Base-by-base conservation (phyloP, 2,797 vertebrate species). In the Nothura maculosa region DNA sequence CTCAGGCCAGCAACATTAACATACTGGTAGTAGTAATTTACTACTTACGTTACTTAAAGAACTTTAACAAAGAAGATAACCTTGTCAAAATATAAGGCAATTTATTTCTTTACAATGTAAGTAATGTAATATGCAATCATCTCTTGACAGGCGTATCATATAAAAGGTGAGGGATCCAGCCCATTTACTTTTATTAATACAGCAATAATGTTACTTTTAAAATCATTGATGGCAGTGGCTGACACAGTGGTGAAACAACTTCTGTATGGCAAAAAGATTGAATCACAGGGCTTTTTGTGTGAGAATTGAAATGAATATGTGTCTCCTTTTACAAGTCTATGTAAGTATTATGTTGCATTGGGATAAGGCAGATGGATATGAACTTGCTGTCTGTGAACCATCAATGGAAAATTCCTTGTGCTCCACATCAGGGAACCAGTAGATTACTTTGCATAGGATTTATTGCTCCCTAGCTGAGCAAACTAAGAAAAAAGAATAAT, bases 101-200 rank as follows among this genome's bases (percentile, higher is more conserved):
- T 15, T 43, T 52, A 67, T 48, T 70, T 74, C 57, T 62, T 74
- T 42, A 19, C 2, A 1, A n/a, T 43, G 3, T 32, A 40, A 48
- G 3, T 43, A 70, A 10, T 24, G 6, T 43, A 48, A 6, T 73
- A 54, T 12, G n/a, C 5, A 36, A 2, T 27, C 18, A 19, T 38
- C 9, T 77, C 40, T 74, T 80, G 27, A 60, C 13, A 50, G 4
- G 2, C 52, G 2, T 47, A 36, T 62, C 0, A 0, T 74, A 20
- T 38, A 43, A 87, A 69, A 7, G 4, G 6, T 43, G 17, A 74
- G 17, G 25, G 57, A 61, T 32, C 66, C 32, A 84, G 32, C 25
- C 30, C 20, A 34, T 40, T 81, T 70, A 21, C 24, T 58, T 8
- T 4, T 19, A 43, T 11, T 70, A 58, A 58, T 17, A 45, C 16